phyloP scores from a whole-genome alignment of 1,140 invertebrate genomes.

The Scaptomyza graminum region DNA sequence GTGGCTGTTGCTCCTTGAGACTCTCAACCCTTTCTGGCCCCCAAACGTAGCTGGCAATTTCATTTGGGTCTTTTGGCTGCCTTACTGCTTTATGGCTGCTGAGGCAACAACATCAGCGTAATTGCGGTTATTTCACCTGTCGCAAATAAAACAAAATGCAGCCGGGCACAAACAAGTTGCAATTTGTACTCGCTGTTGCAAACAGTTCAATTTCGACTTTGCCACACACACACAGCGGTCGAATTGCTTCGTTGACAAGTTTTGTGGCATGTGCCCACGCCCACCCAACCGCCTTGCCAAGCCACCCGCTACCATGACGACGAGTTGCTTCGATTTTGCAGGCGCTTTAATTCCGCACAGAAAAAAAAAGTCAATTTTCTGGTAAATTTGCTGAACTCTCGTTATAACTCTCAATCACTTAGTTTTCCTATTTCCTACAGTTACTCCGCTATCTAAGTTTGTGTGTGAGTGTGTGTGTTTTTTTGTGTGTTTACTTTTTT shows the following conservation, averaged over 20 bases:
- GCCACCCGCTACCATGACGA: not conserved
- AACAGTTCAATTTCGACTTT: conserved; percentile 76
- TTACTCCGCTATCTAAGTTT: conserved; percentile 29
- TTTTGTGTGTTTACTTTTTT: conserved; percentile 41
- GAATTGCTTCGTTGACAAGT: conserved; percentile 65
- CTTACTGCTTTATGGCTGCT: conserved; percentile 18
- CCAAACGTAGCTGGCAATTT: conserved; percentile 57
- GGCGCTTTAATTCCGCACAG: conserved; percentile 74
- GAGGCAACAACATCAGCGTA: conserved; percentile 63
- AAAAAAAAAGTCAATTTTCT: conserved; percentile 83
- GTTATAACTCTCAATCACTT: conserved; percentile 82
- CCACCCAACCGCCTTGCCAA: conserved; percentile 11
- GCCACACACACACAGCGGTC: conserved; percentile 17
- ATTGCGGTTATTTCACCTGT: conserved; percentile 81
- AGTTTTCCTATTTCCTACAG: conserved; percentile 76
- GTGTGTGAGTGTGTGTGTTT: conserved; percentile 23
- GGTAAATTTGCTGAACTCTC: conserved; percentile 78
- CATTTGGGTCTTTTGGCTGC: conserved; percentile 42
- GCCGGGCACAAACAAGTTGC: conserved; percentile 73
- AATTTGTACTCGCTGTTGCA: conserved; percentile 74
- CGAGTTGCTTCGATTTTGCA: conserved; percentile 21
- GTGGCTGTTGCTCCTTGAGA: conserved; percentile 21
- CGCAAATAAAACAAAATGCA: conserved; percentile 82
- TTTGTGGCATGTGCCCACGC: conserved; percentile 53
- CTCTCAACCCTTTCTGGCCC: not conserved